Percentiles rank a stretch among this genome's conserved stretches.
Conservation (phyloP, 53 echinoderm and acorn worm genomes). For the Paelopatides confundens region DNA sequence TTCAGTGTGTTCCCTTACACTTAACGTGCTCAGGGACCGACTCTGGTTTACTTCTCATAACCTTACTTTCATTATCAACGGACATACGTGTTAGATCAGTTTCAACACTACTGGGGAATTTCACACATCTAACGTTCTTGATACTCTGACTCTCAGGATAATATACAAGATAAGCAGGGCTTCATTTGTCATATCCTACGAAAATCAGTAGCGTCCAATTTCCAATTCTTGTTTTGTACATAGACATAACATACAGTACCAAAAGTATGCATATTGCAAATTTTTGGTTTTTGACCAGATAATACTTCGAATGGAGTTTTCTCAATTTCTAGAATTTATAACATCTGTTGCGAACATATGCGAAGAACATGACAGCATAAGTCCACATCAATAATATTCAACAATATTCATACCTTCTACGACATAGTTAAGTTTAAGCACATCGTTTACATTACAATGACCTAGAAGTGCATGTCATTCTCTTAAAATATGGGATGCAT, state of each 20-base stretch:
- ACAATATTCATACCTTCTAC: too few species aligned
- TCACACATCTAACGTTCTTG: constrained; percentile 31
- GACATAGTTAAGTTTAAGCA: too few species aligned
- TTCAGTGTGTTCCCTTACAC: neutral
- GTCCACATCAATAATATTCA: constrained; percentile 73
- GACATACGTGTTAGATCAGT: neutral
- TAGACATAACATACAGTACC: constrained; percentile 54
- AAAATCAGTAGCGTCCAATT: constrained; percentile 48
- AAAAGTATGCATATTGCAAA: constrained; percentile 46
- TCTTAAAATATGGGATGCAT: too few species aligned
- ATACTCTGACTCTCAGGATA: constrained; percentile 8
- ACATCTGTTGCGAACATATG: constrained; percentile 59
- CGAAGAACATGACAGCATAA: constrained; percentile 53
- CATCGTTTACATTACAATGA: too few species aligned
- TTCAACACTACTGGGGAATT: neutral
- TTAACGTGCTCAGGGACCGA: neutral
- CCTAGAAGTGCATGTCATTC: too few species aligned
- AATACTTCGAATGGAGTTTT: constrained; percentile 26
- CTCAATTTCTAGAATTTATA: constrained; percentile 7
- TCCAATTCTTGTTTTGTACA: constrained; percentile 28
- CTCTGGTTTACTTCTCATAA: constrained; percentile 8
- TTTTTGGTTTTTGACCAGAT: constrained; percentile 52
- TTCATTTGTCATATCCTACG: constrained; percentile 52
- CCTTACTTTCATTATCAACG: neutral
- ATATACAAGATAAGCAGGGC: constrained; percentile 59